These are phyloP conservation scores for Parazoanthus darwini DNA, from an alignment of 92 coral and sea anemone species.

Conservation along the genomic window DNA sequence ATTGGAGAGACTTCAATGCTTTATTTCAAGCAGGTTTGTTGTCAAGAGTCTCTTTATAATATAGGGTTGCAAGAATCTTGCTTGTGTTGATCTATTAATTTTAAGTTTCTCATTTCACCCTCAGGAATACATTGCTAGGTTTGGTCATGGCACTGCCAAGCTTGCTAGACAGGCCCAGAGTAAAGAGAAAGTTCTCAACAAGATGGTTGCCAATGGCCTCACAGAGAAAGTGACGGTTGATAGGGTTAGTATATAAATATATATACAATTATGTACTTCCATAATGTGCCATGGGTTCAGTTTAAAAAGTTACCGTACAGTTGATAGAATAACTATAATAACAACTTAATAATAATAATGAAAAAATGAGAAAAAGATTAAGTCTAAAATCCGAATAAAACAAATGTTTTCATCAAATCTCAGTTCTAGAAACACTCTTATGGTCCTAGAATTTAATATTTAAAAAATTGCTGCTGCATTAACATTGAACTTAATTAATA, in stretches of 20 bases:
- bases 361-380: too few species aligned
- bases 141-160: slow-evolving; percentile 98
- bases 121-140: slow-evolving; percentile 97
- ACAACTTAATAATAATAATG: too few species aligned
- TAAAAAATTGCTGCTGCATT: too few species aligned
- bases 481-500: too few species aligned
- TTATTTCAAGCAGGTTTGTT: too few species aligned
- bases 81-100: not conserved
- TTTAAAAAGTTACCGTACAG: not conserved
- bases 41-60: not conserved
- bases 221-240: slow-evolving; percentile 87
- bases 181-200: slow-evolving; percentile 92
- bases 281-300: too few species aligned
- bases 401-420: too few species aligned
- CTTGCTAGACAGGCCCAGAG: slow-evolving; percentile 99
- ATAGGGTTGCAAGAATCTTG: not conserved
- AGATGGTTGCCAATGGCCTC: slow-evolving; percentile 95
- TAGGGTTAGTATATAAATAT: slow-evolving; percentile 57
- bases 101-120: not conserved
- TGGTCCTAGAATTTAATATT: too few species aligned
- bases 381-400: too few species aligned
- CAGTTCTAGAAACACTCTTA: too few species aligned
- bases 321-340: not conserved
- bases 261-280: not conserved
- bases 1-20: too few species aligned